Evolutionary conservation across 2,113 vertebrate species (phyloP).

Genomic region (Collichthys lucidus): DNA sequence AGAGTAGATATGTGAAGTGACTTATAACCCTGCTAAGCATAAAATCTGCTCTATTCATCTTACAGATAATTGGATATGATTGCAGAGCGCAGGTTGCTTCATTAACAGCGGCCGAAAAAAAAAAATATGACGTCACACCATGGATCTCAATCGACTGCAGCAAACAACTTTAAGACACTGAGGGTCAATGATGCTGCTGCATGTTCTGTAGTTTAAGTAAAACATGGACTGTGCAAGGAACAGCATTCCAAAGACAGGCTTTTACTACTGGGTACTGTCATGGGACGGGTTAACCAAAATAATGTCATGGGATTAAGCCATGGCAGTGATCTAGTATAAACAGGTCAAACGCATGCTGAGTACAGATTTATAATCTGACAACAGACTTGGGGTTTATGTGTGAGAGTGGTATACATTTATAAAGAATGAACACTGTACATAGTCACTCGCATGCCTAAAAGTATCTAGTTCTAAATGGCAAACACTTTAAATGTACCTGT

Average conservation of each 20-base stretch:
- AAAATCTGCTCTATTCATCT: neutral
- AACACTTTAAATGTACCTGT: neutral
- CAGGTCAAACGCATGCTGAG: slow-evolving; percentile 32
- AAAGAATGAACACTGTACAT: neutral
- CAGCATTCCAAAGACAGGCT: neutral
- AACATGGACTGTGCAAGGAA: neutral
- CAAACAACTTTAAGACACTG: neutral
- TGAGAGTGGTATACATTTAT: neutral
- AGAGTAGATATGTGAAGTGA: neutral
- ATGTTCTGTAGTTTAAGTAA: neutral
- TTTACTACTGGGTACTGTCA: neutral
- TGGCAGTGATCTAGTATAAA: slow-evolving; percentile 23
- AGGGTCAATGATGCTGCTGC: neutral
- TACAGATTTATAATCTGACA: slow-evolving; percentile 36
- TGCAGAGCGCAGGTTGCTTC: neutral
- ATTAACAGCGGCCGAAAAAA: neutral
- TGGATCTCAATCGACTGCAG: neutral
- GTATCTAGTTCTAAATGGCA: neutral
- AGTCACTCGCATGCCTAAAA: neutral
- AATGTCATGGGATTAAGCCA: slow-evolving; percentile 29
- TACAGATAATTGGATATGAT: neutral
- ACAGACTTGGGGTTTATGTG: slow-evolving; percentile 22
- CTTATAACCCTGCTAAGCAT: neutral
- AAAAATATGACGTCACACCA: neutral
- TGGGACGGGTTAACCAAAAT: neutral